These are phyloP conservation scores for Norana najaformis DNA, from an alignment of 2,888 invertebrate species.

Conservation along the genomic window DNA sequence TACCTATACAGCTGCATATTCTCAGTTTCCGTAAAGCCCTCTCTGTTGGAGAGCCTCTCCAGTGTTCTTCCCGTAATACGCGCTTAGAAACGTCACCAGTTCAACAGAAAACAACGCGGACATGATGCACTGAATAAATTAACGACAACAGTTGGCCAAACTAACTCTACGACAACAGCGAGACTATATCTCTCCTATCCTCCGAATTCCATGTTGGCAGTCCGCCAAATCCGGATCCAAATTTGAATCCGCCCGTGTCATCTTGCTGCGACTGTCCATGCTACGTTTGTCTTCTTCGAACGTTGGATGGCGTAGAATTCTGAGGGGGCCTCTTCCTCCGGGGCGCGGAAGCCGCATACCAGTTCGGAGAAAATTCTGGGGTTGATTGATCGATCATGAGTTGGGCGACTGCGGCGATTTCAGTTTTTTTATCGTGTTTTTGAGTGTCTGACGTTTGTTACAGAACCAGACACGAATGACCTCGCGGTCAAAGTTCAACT, in stretches of 20 bases:
- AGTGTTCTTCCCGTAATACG: not conserved
- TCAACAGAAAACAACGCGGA: not conserved
- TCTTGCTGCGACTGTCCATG: too few relatives aligned
- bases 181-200: not conserved
- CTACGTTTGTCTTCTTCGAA: too few relatives aligned
- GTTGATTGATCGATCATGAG: slow-evolving; percentile 17
- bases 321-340: too few relatives aligned
- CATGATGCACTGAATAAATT: slow-evolving; percentile 1
- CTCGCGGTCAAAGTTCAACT: slow-evolving; percentile 93
- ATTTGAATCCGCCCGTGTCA: too few relatives aligned
- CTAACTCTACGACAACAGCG: not conserved
- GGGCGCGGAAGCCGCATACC: not conserved
- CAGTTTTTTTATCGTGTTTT: slow-evolving; percentile 80
- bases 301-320: too few relatives aligned
- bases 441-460: slow-evolving; percentile 94
- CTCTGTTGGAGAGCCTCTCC: too few relatives aligned
- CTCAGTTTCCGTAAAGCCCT: too few relatives aligned
- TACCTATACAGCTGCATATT: too few relatives aligned
- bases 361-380: not conserved
- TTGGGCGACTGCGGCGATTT: slow-evolving; percentile 44
- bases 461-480: slow-evolving; percentile 99
- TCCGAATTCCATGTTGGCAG: not conserved
- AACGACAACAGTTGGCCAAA: not conserved
- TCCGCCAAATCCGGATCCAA: too few relatives aligned
- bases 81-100: not conserved